phyloP scores from a whole-genome alignment of 2,797 vertebrate genomes.

The Sebastes kiyomatsui region DNA sequence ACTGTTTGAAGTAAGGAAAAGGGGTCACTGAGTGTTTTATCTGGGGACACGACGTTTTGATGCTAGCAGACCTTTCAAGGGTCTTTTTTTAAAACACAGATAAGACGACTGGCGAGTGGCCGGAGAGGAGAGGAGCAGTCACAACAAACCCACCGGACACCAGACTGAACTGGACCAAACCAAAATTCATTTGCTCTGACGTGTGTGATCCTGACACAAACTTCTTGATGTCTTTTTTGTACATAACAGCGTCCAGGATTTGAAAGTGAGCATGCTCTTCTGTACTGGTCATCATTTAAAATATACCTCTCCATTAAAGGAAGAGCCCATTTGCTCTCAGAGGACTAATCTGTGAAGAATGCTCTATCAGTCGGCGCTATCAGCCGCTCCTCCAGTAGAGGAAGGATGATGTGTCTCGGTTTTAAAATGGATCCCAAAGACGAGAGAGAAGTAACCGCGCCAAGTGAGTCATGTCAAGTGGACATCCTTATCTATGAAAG shows the following conservation, averaged over 20 bases:
- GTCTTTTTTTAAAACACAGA: slow-evolving; percentile 72
- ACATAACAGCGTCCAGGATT: not conserved
- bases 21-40: slow-evolving; percentile 56
- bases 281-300: slow-evolving; percentile 52
- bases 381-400: slow-evolving; percentile 69
- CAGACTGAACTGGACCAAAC: not conserved
- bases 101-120: slow-evolving; percentile 56
- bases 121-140: slow-evolving; percentile 27
- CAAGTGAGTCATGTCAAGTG: slow-evolving; percentile 83
- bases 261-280: not conserved
- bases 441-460: slow-evolving; percentile 56
- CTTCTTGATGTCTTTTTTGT: not conserved
- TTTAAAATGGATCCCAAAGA: slow-evolving; percentile 80
- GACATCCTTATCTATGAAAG: slow-evolving; percentile 78
- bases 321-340: slow-evolving; percentile 57
- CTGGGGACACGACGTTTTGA: slow-evolving; percentile 48
- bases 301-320: slow-evolving; percentile 69
- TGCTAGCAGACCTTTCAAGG: slow-evolving; percentile 59
- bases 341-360: slow-evolving; percentile 73
- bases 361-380: slow-evolving; percentile 73
- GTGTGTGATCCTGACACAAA: not conserved
- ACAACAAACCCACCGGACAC: slow-evolving; percentile 23
- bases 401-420: slow-evolving; percentile 65
- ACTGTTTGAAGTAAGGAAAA: slow-evolving; percentile 49
- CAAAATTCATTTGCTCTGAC: not conserved